A percentile compares a stretch with the other conserved stretches of the same genome.
phyloP scores from a whole-genome alignment of 2,888 invertebrate species.

The Dicycla oo region DNA sequence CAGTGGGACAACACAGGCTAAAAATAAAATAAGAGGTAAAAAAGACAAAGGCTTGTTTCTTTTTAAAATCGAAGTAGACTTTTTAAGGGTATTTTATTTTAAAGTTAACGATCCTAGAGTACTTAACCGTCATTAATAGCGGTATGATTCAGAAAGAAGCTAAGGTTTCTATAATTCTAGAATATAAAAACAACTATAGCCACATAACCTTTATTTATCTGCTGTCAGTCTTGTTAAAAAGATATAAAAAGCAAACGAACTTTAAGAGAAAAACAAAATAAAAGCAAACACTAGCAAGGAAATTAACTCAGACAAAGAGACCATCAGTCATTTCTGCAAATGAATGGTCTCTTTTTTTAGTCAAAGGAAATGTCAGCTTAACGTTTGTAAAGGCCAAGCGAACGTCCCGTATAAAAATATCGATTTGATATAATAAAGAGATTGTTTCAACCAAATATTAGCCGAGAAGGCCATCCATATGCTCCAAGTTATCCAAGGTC shows the following conservation, averaged over 20 bases:
- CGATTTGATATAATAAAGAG: slow-evolving; percentile 29
- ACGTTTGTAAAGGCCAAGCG: slow-evolving; percentile 49
- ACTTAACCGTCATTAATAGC: neutral
- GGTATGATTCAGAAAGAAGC: neutral
- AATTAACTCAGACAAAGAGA: slow-evolving; percentile 59
- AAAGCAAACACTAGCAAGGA: slow-evolving; percentile 56
- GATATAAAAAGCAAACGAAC: slow-evolving; percentile 5
- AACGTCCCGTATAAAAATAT: slow-evolving; percentile 31
- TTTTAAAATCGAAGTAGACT: too few species aligned
- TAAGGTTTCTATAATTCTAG: neutral
- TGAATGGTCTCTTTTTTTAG: slow-evolving; percentile 57
- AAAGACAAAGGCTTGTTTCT: too few species aligned
- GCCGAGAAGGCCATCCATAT: slow-evolving; percentile 23
- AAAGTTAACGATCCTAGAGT: neutral
- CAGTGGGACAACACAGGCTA: too few species aligned
- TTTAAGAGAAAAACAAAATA: slow-evolving; percentile 26
- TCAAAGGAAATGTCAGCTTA: slow-evolving; percentile 66
- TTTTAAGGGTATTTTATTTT: too few species aligned
- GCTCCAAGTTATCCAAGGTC: neutral
- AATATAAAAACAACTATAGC: neutral
- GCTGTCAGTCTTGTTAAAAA: neutral
- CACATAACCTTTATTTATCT: neutral
- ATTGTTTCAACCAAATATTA: slow-evolving; percentile 43
- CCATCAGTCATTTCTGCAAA: slow-evolving; percentile 66
- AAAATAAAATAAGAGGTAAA: too few species aligned